phyloP scores from a whole-genome alignment of 1,140 invertebrate species.

The Steinernema khuongi region DNA sequence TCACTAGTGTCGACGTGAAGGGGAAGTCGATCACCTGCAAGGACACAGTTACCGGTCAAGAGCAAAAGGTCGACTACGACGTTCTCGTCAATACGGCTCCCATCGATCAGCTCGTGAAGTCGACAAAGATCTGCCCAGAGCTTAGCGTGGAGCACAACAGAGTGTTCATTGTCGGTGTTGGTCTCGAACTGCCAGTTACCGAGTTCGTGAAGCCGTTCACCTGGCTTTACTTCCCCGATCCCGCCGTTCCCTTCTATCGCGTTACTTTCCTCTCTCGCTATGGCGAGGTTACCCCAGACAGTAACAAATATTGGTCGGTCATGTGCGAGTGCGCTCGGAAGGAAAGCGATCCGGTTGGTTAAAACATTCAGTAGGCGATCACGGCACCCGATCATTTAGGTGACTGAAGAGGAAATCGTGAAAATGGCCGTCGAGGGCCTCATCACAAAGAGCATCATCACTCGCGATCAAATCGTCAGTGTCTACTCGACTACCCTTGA shows the following conservation, averaged over 20 bases:
- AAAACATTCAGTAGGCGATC: slow-evolving; percentile 24
- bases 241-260: slow-evolving; percentile 56
- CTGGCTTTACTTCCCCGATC: slow-evolving; percentile 59
- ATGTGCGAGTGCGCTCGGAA: slow-evolving; percentile 58
- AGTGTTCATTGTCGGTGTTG: slow-evolving; percentile 57
- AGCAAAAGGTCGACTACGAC: slow-evolving; percentile 45
- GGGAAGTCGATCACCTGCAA: slow-evolving; percentile 43
- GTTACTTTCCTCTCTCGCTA: slow-evolving; percentile 56
- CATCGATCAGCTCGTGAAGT: slow-evolving; percentile 50
- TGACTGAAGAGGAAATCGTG: slow-evolving; percentile 55
- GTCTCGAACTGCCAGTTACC: slow-evolving; percentile 53
- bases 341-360: slow-evolving; percentile 43
- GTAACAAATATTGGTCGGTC: slow-evolving; percentile 57
- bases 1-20: slow-evolving; percentile 40
- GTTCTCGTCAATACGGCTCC: slow-evolving; percentile 53
- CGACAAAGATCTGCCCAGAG: slow-evolving; percentile 49
- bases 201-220: slow-evolving; percentile 52
- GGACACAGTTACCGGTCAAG: slow-evolving; percentile 33
- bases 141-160: slow-evolving; percentile 52
- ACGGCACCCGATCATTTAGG: slow-evolving; percentile 26
- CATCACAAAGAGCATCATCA: slow-evolving; percentile 53
- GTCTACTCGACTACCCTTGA: slow-evolving; percentile 51
- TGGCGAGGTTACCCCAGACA: slow-evolving; percentile 49
- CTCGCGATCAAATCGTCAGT: slow-evolving; percentile 48
- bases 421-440: slow-evolving; percentile 52